Evolutionary conservation across 2,113 vertebrate species (phyloP), one percentile per base, ranked within the genome.

Genomic region (Acanthisitta chloris): DNA sequence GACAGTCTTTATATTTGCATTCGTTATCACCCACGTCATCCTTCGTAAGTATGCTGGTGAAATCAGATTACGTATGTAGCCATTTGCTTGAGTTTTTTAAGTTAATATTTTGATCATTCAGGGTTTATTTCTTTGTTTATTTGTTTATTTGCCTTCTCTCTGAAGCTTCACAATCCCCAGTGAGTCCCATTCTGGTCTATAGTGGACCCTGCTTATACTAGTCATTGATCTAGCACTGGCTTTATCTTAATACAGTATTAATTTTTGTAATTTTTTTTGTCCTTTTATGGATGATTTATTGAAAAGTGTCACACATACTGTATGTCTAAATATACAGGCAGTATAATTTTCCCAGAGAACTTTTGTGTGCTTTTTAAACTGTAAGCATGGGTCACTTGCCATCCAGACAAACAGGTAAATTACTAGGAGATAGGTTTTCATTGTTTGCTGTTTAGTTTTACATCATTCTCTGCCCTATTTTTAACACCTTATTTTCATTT

Each of bases 1-100:
- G 98, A 99, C 99, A 96, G 98, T 99, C 98, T 99, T 99, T 99
- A 99, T 99, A 98, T 99, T 99, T 96, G 98, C 99, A 98, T 99
- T 99, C 91, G 99, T 99, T 98, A 99, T 99, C 98, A 99, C 99
- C 87, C 99, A 99, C 98, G 98, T 99, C 98, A 99, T 99, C 96
- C 98, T 99, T 98, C 98, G 99, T 99, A 99, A 99, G 99, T 99
- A 98, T 98, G 97, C 97, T 96, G 97, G 81, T 86, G 92, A 92
- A 97, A 96, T 95, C 96, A 97, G 97, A 94, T 97, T 97, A 81
- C 31, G 92, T 97, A 98, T 92, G 97, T 97, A 96, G 88, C 95
- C 95, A 90, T 97, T 97, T 97, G 95, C 98, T 97, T 97, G 92
- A 96, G 95, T 97, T 97, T 86, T 97, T 97, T 96, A 94, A 91